Evolutionary conservation across 2,797 vertebrate genomes (phyloP).

Genomic region (Pteronotus mesoamericanus): DNA sequence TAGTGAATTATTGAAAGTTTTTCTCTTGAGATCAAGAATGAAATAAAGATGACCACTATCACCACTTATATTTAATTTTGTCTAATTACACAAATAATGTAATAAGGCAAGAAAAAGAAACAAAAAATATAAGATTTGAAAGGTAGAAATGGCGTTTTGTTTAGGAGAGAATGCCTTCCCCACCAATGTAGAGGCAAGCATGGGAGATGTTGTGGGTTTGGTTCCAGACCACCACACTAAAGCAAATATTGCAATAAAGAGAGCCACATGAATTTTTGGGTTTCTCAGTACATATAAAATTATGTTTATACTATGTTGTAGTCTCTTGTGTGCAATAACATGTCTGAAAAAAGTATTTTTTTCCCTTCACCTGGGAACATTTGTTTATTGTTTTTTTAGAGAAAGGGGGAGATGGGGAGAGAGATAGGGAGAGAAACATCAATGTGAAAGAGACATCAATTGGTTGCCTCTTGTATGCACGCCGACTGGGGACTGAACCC

Average conservation of each 20-base stretch:
- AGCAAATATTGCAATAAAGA: neutral
- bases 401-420: neutral
- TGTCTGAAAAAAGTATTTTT: neutral
- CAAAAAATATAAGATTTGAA: neutral
- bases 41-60: neutral
- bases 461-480: neutral
- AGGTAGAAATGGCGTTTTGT: slow-evolving; percentile 4
- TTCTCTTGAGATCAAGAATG: neutral
- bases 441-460: neutral
- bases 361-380: neutral
- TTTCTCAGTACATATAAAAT: neutral
- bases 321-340: neutral
- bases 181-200: neutral
- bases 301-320: neutral
- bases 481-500: neutral
- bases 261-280: neutral
- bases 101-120: slow-evolving; percentile 16
- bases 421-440: neutral
- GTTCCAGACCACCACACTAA: neutral
- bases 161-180: neutral
- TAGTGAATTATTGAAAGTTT: neutral
- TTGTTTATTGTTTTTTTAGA: neutral
- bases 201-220: neutral
- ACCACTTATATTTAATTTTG: neutral
- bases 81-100: neutral